phyloP scores from a whole-genome alignment of 2,113 vertebrate genomes.

The Eulemur rufifrons region DNA sequence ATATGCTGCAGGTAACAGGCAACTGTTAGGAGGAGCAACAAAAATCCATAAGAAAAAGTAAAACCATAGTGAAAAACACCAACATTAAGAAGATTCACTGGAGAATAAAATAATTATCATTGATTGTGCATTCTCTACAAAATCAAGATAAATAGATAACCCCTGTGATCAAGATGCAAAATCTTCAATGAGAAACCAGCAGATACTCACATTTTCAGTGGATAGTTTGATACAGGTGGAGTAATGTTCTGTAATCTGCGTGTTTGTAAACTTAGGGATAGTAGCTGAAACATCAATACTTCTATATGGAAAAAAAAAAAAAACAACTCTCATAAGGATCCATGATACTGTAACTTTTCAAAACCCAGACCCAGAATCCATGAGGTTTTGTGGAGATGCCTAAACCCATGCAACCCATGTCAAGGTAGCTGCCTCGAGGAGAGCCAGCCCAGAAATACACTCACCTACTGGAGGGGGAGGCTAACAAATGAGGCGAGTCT shows the following conservation, averaged over 20 bases:
- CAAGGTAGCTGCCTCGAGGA: rapidly evolving
- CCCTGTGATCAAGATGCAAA: background rate
- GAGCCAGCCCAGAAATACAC: background rate
- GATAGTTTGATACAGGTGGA: slow-evolving; percentile 97
- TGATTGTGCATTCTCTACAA: background rate
- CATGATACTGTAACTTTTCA: background rate
- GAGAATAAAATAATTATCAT: background rate
- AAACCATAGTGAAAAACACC: background rate
- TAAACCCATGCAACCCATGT: rapidly evolving
- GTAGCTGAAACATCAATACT: slow-evolving; percentile 47
- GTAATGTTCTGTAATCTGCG: slow-evolving; percentile 96
- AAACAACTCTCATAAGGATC: background rate
- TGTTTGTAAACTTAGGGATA: slow-evolving; percentile 89
- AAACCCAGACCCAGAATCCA: background rate
- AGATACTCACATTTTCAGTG: slow-evolving; percentile 93
- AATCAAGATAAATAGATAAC: background rate
- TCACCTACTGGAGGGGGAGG: slow-evolving; percentile 78
- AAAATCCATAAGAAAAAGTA: background rate
- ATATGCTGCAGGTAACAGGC: background rate
- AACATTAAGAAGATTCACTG: background rate
- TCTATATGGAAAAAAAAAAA: slow-evolving; percentile 70
- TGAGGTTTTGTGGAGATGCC: background rate
- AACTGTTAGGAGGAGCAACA: background rate
- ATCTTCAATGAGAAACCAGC: background rate
- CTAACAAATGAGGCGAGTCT: slow-evolving; percentile 84